These are phyloP conservation scores for Ciconia boyciana DNA, from an alignment of 2,113 vertebrate genomes.

Conservation along the genomic window DNA sequence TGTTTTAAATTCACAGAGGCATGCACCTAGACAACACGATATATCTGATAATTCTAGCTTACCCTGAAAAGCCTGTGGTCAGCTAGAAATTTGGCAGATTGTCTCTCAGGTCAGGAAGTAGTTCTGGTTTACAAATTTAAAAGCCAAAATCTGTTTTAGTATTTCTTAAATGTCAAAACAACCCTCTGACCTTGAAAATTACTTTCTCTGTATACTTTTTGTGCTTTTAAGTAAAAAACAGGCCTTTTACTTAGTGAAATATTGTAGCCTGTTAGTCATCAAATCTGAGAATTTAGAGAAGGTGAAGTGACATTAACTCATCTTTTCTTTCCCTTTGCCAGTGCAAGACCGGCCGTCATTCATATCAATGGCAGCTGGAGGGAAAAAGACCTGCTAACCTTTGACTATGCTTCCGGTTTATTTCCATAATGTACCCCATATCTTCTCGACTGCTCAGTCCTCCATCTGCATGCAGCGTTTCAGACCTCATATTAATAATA, in stretches of 20 bases:
- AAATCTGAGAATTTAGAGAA: not conserved
- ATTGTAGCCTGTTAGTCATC: slow-evolving; percentile 13
- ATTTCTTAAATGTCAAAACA: slow-evolving; percentile 51
- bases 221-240: slow-evolving; percentile 4
- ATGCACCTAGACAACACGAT: not conserved
- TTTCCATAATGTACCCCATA: not conserved
- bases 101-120: slow-evolving; percentile 67
- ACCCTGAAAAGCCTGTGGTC: slow-evolving; percentile 66
- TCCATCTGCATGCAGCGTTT: not conserved
- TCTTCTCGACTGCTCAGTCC: not conserved
- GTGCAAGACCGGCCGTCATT: not conserved
- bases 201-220: slow-evolving; percentile 16
- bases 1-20: slow-evolving; percentile 32
- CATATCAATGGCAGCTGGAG: not conserved
- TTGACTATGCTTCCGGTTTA: not conserved
- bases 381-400: not conserved
- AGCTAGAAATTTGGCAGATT: slow-evolving; percentile 63
- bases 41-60: slow-evolving; percentile 59
- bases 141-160: slow-evolving; percentile 68
- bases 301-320: not conserved
- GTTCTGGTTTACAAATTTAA: slow-evolving; percentile 69
- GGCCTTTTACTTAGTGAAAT: not conserved
- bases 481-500: not conserved
- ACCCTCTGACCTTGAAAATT: slow-evolving; percentile 10
- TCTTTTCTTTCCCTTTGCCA: slow-evolving; percentile 10